Base-by-base conservation (phyloP, 2,888 invertebrate genomes). In the Liopterus haemorrhoidalis region DNA sequence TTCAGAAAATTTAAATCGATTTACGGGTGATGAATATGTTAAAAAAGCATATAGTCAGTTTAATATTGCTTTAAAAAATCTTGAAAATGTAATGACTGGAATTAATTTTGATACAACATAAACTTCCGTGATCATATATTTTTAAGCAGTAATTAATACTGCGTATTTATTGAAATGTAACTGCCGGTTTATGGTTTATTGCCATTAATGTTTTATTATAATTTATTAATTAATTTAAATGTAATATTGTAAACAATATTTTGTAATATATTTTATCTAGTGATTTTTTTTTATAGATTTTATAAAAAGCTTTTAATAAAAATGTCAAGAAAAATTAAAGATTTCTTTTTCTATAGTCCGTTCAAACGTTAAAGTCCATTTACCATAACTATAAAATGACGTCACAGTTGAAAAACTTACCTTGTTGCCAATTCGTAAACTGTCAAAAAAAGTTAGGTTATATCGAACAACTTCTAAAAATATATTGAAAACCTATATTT, bases 51-150 rank as follows among this genome's bases (percentile, higher is more conserved):
- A 61, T 57, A 67, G 66, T 3, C 62, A 61, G 54, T 60, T 66
- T 30, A 68, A 64, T 52, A 67, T 64, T 49, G 56, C 63, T 2
- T 49, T 68, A 41, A 66, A 67, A 47, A 59, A 58, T 37, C 66
- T 66, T 48, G 68, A 68, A 54, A 59, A 59, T 18, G 63, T 63
- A 11, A n/a, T n/a, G n/a, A n/a, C n/a, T n/a, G n/a, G n/a, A n/a
- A n/a, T n/a, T n/a, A n/a, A n/a, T n/a, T n/a, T n/a, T n/a, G n/a
- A n/a, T n/a, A n/a, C n/a, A n/a, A n/a, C n/a, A n/a, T n/a, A n/a
- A n/a, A n/a, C n/a, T n/a, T n/a, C n/a, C n/a, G n/a, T n/a, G n/a
- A n/a, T n/a, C n/a, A n/a, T n/a, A n/a, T n/a, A n/a, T 22, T 24
- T 38, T 41, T 46, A 31, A 38, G 41, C 30, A 42, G 39, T 32